Evolutionary conservation across 2,888 invertebrate species (phyloP), one percentile per base, ranked within the genome.

Genomic region (Cepaea hortensis): DNA sequence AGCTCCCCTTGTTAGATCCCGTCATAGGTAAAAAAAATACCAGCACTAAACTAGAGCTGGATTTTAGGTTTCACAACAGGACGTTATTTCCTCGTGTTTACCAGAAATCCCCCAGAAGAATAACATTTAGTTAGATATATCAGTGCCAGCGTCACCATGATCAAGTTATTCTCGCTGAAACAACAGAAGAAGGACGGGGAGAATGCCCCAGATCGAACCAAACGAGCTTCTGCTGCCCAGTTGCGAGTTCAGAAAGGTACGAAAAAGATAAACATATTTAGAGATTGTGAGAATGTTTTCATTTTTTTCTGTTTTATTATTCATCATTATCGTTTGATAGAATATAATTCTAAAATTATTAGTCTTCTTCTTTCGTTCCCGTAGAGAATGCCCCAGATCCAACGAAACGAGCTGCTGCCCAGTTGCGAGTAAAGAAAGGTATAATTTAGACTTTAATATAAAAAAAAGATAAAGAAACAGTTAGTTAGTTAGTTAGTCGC

Each of bases 161-260:
- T 99, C 95, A 98, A 98, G 96, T 96, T 99, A 95, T 99, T 99
- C 96, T 98, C 98, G 91, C 95, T 99, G 94, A 99, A 99, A 96
- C 98, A 99, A 96, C 98, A 98, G 95, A 98, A 98, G 96, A 98
- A 98, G 96, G 98, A 98, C 96, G 98, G 93, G 50, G 90, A 91
- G 70, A 93, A 92, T 85, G 88, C 89, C 20, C 85, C 90, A 84
- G 92, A 92, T 50, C 90, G 91, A 89, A 89, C 91, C 15, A 94
- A 98, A 95, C 98, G 98, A 95, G 97, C 98, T 90, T 98, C 98
- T 90, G 98, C 99, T 92, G 99, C 99, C 90, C 98, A 99, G 95
- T 96, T 99, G 94, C 96, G 99, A 95, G 98, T 99, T 94, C 98
- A 98, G 95, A 99, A 99, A 97, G 98, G 98, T 81, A 46, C 3